Evolutionary conservation across 2,113 vertebrate species (phyloP), one percentile per base, ranked within the genome.

Genomic region (Pelodiscus sinensis): DNA sequence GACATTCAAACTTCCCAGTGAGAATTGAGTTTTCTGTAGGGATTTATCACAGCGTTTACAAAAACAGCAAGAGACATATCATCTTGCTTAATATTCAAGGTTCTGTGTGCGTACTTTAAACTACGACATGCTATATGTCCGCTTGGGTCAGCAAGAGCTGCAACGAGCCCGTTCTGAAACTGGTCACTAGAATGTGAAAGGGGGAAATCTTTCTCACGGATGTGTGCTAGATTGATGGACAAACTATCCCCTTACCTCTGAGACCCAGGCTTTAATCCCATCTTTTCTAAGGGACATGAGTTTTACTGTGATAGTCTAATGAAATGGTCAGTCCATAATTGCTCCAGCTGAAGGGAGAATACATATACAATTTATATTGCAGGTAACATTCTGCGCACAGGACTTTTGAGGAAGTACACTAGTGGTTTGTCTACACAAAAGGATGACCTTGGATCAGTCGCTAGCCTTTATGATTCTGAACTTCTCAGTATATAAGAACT

Each of bases 1-100:
- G 95, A 87, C 94, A 95, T 96, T 94, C 0, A 86, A 94, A 96
- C 94, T 96, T 97, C 97, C 97, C 97, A 90, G 77, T 90, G 97
- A 97, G 96, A 97, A 82, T 52, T 85, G 90, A 96, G 75, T 94
- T 77, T 93, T 94, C 94, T 90, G 15, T 54, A 68, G 96, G 95
- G 97, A 94, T 88, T 96, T 94, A 85, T 85, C 92, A 51, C 62
- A 92, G 81, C 85, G 1, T 94, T 97, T 94, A 96, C 88, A 94
- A 85, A 82, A 95, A 85, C 96, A 96, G 87, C 68, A 79, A 91
- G 86, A 94, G 87, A 90, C 62, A 85, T 96, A 95, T 97, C 94
- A 68, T 89, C 94, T 95, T 97, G 91, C 96, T 75, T 87, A 54
- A 86, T 65, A 93, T 84, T 81, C 65, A 24, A 1, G 0, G 31